Evolutionary conservation across 2,797 vertebrate species (phyloP).

Genomic region (Numenius phaeopus): DNA sequence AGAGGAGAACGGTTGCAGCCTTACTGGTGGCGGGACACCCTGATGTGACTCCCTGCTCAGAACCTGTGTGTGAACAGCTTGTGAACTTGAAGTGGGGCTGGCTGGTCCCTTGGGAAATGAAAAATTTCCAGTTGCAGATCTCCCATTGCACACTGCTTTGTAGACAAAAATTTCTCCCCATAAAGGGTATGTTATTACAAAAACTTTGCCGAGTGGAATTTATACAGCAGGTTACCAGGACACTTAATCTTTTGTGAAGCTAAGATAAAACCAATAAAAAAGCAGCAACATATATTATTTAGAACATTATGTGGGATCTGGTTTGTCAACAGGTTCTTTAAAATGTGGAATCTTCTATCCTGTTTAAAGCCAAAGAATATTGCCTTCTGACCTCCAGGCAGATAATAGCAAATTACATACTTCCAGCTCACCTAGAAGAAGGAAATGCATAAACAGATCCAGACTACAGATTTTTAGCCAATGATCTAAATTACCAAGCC

Average conservation of each 20-base stretch:
- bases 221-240: background rate
- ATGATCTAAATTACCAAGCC: background rate
- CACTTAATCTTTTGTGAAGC: background rate
- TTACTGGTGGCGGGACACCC: background rate
- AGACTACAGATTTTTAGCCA: background rate
- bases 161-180: background rate
- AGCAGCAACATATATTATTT: background rate
- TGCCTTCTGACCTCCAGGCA: background rate
- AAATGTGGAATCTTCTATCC: background rate
- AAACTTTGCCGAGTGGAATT: background rate
- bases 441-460: background rate
- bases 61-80: background rate
- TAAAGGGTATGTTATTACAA: rapidly evolving
- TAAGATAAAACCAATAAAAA: background rate
- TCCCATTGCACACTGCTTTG: background rate
- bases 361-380: background rate
- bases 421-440: background rate
- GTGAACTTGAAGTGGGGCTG: background rate
- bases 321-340: background rate
- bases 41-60: rapidly evolving
- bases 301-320: background rate
- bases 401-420: background rate
- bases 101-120: background rate
- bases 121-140: background rate
- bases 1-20: background rate